A percentile compares a stretch with the other conserved stretches of the same genome.
phyloP scores from a whole-genome alignment of 2,888 invertebrate species.

The Pycnomerus fuliginosus region DNA sequence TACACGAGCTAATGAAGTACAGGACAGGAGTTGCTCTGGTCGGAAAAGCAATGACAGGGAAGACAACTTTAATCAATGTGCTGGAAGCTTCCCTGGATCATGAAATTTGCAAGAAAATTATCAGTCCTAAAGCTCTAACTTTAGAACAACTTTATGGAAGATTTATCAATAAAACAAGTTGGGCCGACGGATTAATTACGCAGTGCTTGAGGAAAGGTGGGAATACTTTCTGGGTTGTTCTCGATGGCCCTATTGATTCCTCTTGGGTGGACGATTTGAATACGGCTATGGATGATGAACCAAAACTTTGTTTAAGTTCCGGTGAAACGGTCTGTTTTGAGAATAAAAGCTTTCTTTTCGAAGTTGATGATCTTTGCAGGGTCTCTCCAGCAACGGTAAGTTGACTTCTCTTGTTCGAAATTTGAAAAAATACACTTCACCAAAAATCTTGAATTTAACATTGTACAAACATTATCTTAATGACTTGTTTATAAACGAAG shows the following conservation, averaged over 20 bases:
- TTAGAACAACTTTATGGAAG: conserved; percentile 85
- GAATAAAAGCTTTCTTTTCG: conserved; percentile 74
- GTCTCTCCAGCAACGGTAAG: conserved; percentile 77
- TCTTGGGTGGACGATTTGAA: conserved; percentile 85
- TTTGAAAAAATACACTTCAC: too few species aligned
- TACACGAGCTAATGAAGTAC: conserved; percentile 84
- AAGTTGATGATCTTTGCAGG: conserved; percentile 75
- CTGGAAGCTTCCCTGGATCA: conserved; percentile 63
- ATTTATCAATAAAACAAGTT: conserved; percentile 71
- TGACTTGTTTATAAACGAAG: background rate
- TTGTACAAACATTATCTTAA: too few species aligned
- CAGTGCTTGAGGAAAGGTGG: conserved; percentile 80
- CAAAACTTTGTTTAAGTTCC: conserved; percentile 74
- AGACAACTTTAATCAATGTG: conserved; percentile 73
- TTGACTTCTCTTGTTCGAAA: too few species aligned
- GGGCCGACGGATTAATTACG: conserved; percentile 80
- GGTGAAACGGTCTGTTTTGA: conserved; percentile 79
- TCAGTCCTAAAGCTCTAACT: conserved; percentile 87
- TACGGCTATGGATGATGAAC: conserved; percentile 76
- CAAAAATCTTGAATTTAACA: too few species aligned
- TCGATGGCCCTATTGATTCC: conserved; percentile 85
- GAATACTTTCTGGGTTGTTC: conserved; percentile 89
- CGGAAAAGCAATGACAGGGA: conserved; percentile 76
- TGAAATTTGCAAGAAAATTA: conserved; percentile 31
- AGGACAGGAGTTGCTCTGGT: conserved; percentile 81